Conservation (phyloP, 2,113 vertebrate genomes). For the Malurus melanocephalus region DNA sequence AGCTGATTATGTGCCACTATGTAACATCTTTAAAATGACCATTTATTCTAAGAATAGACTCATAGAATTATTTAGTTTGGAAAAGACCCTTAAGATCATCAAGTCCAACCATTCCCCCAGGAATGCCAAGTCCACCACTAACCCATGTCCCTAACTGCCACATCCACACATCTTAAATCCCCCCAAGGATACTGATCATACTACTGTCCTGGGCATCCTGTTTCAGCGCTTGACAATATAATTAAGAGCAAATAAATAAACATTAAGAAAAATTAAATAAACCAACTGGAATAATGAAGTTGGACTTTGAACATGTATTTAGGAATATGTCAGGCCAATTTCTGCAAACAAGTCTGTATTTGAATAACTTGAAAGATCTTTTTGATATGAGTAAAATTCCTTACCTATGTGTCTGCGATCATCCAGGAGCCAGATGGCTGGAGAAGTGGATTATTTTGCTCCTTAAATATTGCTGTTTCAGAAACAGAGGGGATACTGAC, state of each 20-base stretch:
- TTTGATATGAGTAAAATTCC: neutral
- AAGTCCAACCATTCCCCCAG: fast-evolving
- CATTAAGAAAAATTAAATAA: neutral
- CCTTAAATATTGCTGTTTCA: neutral
- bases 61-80: neutral
- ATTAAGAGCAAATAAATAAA: neutral
- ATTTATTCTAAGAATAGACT: neutral
- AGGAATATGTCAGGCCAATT: neutral
- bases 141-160: neutral
- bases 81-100: neutral
- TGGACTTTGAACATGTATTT: neutral
- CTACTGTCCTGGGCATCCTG: neutral
- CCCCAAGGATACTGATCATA: neutral
- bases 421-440: neutral
- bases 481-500: neutral
- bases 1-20: neutral
- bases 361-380: neutral
- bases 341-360: neutral
- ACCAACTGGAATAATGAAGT: neutral
- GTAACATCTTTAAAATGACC: neutral
- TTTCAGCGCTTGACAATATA: neutral
- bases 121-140: neutral
- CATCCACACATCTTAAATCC: fast-evolving
- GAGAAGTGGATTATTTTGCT: neutral
- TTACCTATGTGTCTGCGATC: neutral